phyloP scores from a whole-genome alignment of 2,797 vertebrate genomes.

The Tachyglossus aculeatus region DNA sequence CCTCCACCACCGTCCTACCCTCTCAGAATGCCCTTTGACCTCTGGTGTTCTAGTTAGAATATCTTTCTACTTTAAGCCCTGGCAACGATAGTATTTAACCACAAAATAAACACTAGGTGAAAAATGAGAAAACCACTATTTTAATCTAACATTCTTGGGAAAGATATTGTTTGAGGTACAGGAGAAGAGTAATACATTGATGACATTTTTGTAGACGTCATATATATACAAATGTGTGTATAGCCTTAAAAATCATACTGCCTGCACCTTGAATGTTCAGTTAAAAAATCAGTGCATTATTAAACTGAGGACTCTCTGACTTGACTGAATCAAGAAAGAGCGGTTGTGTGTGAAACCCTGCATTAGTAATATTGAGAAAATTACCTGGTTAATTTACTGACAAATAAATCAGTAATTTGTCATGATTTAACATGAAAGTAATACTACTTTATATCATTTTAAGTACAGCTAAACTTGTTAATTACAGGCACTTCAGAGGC shows the following conservation, averaged over 20 bases:
- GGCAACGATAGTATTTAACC: too few relatives aligned
- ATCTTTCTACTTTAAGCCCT: too few relatives aligned
- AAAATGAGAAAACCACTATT: too few relatives aligned
- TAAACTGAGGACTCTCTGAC: slow-evolving; percentile 12
- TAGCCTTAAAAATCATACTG: rapidly evolving
- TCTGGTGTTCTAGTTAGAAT: too few relatives aligned
- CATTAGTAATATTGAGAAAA: slow-evolving; percentile 72
- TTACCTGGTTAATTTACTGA: slow-evolving; percentile 72
- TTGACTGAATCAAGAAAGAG: slow-evolving; percentile 41
- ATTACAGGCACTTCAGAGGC: slow-evolving; percentile 67
- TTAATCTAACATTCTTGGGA: too few relatives aligned
- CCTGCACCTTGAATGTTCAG: slow-evolving; percentile 11
- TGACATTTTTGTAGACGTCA: too few relatives aligned
- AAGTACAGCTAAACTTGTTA: slow-evolving; percentile 70
- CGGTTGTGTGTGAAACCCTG: slow-evolving; percentile 66
- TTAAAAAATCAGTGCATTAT: slow-evolving; percentile 27
- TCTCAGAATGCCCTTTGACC: too few relatives aligned
- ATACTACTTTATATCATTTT: slow-evolving; percentile 72
- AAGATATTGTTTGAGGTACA: too few relatives aligned
- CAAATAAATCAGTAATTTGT: slow-evolving; percentile 74
- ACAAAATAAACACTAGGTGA: too few relatives aligned
- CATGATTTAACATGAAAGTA: slow-evolving; percentile 70
- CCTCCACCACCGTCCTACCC: too few relatives aligned
- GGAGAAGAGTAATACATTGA: too few relatives aligned
- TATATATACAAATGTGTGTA: too few relatives aligned